Evolutionary conservation across 2,113 vertebrate genomes (phyloP), one percentile per base, ranked within the genome.

Genomic region (Nyctereutes procyonoides): DNA sequence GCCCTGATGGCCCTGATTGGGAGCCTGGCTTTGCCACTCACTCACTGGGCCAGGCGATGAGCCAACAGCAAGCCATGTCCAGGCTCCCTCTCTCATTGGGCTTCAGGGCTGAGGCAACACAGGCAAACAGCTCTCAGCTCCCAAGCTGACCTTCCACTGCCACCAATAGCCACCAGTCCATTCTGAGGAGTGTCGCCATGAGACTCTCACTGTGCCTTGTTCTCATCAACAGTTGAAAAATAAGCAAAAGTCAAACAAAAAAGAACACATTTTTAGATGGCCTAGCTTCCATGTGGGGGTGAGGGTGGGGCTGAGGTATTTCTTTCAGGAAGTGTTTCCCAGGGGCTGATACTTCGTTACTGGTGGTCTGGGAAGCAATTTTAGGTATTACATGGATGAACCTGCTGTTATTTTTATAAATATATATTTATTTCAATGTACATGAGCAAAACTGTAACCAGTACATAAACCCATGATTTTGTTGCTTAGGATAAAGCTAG

Each of bases 81-180:
- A 1, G 26, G 32, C 51, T 38, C 81, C 51, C 51, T 90, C 48
- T 43, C 73, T 71, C n/a, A 16, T 0, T 2, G n/a, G 43, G 56
- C 62, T 17, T 38, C 10, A 24, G 93, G 63, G 12, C 65, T 65
- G 65, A 74, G 38, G 8, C 19, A 11, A 9, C 9, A 5, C 3
- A 5, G n/a, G 24, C 17, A 11, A 24, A 1, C 32, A 19, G 10
- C 0, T 3, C 30, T 3, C 1, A 2, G 2, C 43, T 43, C 43
- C 43, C 43, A 43, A 43, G 43, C 43, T 43, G 43, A 43, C 43
- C 43, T 43, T 43, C 43, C 43, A 43, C 43, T 43, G 43, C 43
- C 43, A 43, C 43, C 5, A 43, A 32, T 8, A 28, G 43, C 15
- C n/a, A 6, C 15, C 0, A 0, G 16, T 17, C 8, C 5, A 5